Evolutionary conservation across 2,888 invertebrate genomes (phyloP).

Genomic region (Gastrophysa polygoni): DNA sequence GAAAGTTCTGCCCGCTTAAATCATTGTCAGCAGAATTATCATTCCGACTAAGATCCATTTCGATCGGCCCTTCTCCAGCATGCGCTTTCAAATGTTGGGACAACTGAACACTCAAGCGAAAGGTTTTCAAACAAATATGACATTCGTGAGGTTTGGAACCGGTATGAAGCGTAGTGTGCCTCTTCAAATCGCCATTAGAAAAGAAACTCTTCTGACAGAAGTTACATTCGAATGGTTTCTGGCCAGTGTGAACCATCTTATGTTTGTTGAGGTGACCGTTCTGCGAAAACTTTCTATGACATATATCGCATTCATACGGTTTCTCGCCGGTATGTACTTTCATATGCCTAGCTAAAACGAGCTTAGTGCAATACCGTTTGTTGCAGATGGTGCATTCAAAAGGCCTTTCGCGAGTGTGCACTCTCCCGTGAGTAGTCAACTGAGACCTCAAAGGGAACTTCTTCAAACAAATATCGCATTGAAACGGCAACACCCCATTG

Average conservation of each 20-base stretch:
- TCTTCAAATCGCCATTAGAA: not conserved
- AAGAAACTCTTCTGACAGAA: not conserved
- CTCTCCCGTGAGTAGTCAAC: not conserved
- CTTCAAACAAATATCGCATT: not conserved
- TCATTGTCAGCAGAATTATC: no score
- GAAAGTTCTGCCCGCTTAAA: not conserved
- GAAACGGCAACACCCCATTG: not conserved
- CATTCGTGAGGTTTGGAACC: not conserved
- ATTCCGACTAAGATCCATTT: no score
- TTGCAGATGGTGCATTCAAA: not conserved
- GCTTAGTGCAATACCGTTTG: not conserved
- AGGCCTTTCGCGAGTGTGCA: not conserved
- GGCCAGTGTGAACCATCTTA: conserved; percentile 5
- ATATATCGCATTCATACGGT: conserved; percentile 9
- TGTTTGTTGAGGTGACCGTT: conserved; percentile 3
- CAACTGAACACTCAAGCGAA: not conserved
- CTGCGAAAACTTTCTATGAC: conserved; percentile 14
- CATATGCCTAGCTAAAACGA: not conserved
- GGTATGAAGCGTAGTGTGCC: not conserved
- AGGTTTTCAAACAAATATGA: not conserved
- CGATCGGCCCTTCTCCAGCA: not conserved
- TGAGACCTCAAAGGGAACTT: not conserved
- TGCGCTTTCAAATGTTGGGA: not conserved
- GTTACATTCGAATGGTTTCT: conserved; percentile 12
- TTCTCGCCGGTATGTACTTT: conserved; percentile 39